Conservation (phyloP, 2,113 vertebrate genomes). For the Lepisosteus oculatus region DNA sequence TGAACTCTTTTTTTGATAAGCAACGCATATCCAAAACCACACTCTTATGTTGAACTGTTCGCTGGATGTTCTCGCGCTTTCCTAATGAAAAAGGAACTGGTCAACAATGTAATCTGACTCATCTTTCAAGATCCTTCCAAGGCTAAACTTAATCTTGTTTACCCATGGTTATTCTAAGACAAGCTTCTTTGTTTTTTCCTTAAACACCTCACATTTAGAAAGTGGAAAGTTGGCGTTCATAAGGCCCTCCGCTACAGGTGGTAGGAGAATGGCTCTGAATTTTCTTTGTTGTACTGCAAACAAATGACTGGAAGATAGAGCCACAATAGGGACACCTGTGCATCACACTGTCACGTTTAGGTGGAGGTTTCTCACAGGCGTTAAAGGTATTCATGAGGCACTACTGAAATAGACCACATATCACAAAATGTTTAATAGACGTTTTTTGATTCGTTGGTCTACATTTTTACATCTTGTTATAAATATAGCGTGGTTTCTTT, state of each 20-base stretch:
- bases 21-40: background rate
- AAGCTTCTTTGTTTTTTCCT: constrained; percentile 44
- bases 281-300: background rate
- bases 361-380: background rate
- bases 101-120: constrained; percentile 60
- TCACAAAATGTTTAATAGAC: background rate
- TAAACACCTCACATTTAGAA: background rate
- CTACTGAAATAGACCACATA: background rate
- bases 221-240: background rate
- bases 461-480: background rate
- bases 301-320: background rate
- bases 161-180: constrained; percentile 37
- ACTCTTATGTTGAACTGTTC: constrained; percentile 35
- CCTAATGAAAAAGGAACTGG: constrained; percentile 58
- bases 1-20: no score
- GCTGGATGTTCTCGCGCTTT: constrained; percentile 51
- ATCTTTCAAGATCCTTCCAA: constrained; percentile 40
- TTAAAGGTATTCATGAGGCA: background rate
- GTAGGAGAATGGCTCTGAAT: background rate
- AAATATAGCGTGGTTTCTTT: background rate
- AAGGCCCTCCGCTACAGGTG: background rate
- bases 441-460: background rate
- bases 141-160: constrained; percentile 52
- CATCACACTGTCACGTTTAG: background rate
- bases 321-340: background rate